These are phyloP conservation scores for Apotomis betuletana DNA, from an alignment of 2,888 invertebrate genomes.

Conservation along the genomic window DNA sequence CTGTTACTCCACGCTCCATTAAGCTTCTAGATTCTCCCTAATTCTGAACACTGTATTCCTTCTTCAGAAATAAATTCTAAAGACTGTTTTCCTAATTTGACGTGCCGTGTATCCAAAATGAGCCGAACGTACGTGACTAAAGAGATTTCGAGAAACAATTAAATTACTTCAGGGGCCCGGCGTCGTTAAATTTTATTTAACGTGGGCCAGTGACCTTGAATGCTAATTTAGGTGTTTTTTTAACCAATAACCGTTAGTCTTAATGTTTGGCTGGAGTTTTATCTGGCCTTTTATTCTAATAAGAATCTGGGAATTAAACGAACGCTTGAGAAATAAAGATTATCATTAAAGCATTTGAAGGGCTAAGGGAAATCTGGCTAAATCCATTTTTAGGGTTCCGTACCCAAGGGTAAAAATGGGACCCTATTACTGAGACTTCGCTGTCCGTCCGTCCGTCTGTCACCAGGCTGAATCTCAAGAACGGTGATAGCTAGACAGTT, in stretches of 20 bases:
- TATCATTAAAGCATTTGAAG: too few species aligned
- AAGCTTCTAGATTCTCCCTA: neutral
- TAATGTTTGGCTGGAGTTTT: slow-evolving; percentile 1
- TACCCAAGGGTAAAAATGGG: too few species aligned
- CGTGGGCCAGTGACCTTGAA: slow-evolving; percentile 19
- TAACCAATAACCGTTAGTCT: slow-evolving; percentile 6
- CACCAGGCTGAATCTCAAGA: too few species aligned
- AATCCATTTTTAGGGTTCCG: too few species aligned
- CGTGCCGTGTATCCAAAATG: slow-evolving; percentile 35
- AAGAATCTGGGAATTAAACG: neutral
- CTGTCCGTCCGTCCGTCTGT: too few species aligned
- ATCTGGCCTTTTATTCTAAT: neutral
- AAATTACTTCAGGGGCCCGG: slow-evolving; percentile 17
- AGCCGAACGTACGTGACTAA: slow-evolving; percentile 35
- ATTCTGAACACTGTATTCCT: slow-evolving; percentile 21
- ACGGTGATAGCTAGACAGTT: too few species aligned
- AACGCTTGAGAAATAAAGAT: too few species aligned
- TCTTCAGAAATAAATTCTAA: slow-evolving; percentile 31
- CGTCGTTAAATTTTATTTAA: slow-evolving; percentile 30
- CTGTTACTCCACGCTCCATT: neutral
- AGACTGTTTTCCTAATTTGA: slow-evolving; percentile 37
- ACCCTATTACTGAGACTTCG: too few species aligned
- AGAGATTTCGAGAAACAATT: slow-evolving; percentile 37
- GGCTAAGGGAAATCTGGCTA: too few species aligned
- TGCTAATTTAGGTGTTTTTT: slow-evolving; percentile 22